These are phyloP conservation scores for Urosaurus nigricauda DNA, from an alignment of 2,797 vertebrate genomes.

Conservation along the genomic window DNA sequence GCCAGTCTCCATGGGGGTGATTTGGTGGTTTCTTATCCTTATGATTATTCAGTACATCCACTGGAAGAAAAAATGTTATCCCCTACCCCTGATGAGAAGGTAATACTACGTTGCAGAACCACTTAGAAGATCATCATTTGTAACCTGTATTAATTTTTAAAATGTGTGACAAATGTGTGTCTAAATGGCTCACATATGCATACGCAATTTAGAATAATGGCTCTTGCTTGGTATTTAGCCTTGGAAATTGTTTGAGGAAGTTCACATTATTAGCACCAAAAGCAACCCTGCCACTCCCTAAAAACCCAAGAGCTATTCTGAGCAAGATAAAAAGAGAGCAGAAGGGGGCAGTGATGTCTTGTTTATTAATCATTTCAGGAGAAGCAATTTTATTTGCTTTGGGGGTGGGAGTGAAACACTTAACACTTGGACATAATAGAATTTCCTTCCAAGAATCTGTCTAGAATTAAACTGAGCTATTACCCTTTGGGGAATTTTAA, in stretches of 20 bases:
- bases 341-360: slow-evolving; percentile 71
- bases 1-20: slow-evolving; percentile 97
- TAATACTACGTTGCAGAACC: slow-evolving; percentile 56
- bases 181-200: neutral
- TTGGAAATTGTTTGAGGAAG: neutral
- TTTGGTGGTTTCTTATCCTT: slow-evolving; percentile 95
- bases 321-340: neutral
- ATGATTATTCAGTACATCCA: slow-evolving; percentile 91
- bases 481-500: slow-evolving; percentile 57
- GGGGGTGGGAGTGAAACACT: neutral
- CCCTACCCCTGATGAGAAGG: slow-evolving; percentile 95
- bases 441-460: neutral
- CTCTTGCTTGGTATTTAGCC: slow-evolving; percentile 1
- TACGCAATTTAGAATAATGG: neutral
- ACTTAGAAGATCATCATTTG: neutral
- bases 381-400: fast-evolving
- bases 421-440: neutral
- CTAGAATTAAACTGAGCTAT: slow-evolving; percentile 29
- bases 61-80: slow-evolving; percentile 92
- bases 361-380: slow-evolving; percentile 49
- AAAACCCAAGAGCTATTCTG: neutral
- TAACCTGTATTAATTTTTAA: neutral
- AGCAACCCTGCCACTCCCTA: neutral
- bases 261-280: neutral
- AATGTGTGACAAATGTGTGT: neutral